Percentiles rank a stretch among this genome's conserved stretches.
Conservation (phyloP, 2,113 vertebrate genomes). For the Sarotherodon lohbergeri region DNA sequence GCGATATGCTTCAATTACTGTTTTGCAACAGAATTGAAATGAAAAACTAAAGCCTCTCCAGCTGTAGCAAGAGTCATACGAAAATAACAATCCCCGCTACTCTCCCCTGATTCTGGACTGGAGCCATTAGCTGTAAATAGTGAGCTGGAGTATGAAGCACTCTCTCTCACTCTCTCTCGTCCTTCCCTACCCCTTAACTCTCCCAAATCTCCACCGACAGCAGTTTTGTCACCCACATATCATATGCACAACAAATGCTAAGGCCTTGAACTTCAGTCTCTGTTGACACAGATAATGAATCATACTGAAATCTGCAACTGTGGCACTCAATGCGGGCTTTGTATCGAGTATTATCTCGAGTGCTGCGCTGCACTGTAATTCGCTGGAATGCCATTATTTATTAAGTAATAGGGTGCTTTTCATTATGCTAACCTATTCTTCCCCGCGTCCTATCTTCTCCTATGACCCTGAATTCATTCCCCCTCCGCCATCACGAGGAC, state of each 20-base stretch:
- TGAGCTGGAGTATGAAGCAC: constrained; percentile 1
- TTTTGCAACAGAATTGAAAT: constrained; percentile 45
- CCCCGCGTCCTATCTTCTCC: background rate
- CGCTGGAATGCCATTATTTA: constrained; percentile 14
- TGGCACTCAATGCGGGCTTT: constrained; percentile 15
- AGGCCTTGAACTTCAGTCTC: constrained; percentile 43
- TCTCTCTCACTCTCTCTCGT: background rate
- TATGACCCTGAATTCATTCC: background rate
- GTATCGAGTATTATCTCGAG: constrained; percentile 13
- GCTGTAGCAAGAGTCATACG: constrained; percentile 22
- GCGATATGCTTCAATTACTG: constrained; percentile 60
- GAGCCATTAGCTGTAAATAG: constrained; percentile 51
- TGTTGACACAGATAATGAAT: constrained; percentile 59
- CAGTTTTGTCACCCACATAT: constrained; percentile 56
- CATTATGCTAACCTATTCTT: background rate
- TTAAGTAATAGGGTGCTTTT: background rate
- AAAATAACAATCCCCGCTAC: constrained; percentile 41
- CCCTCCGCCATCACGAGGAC: background rate
- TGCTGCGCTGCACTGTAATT: constrained; percentile 1
- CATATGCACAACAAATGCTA: constrained; percentile 55
- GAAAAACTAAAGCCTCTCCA: constrained; percentile 36
- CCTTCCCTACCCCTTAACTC: background rate
- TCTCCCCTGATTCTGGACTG: constrained; percentile 25
- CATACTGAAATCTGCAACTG: constrained; percentile 47
- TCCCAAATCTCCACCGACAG: constrained; percentile 37